phyloP scores from a whole-genome alignment of 2,113 vertebrate genomes.

The Tyrannus savana region DNA sequence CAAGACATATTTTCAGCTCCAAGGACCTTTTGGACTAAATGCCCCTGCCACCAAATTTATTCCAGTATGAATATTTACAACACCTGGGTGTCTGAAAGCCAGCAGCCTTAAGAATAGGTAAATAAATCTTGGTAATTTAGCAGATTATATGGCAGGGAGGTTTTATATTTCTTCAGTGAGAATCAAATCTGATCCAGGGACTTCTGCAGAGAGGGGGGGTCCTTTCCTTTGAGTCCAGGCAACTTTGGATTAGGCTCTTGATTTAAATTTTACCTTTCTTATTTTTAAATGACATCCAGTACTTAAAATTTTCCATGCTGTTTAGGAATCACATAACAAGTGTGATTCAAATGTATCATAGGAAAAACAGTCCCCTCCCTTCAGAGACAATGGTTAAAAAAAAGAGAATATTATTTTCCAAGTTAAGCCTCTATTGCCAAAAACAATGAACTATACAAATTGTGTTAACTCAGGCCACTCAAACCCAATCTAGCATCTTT shows the following conservation, averaged over 20 bases:
- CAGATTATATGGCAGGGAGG: not conserved
- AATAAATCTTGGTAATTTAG: not conserved
- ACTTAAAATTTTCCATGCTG: not conserved
- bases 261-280: not conserved
- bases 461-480: not conserved
- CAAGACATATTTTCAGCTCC: not conserved
- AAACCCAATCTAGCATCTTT: not conserved
- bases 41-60: not conserved
- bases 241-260: not conserved
- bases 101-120: not conserved
- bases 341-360: not conserved
- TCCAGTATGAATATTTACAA: not conserved
- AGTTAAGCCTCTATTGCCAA: rapidly evolving
- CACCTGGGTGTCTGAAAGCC: not conserved
- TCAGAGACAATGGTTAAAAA: not conserved
- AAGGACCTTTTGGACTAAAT: not conserved
- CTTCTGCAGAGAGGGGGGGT: not conserved
- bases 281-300: not conserved
- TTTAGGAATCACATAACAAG: not conserved
- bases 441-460: rapidly evolving
- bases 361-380: rapidly evolving
- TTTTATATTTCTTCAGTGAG: not conserved
- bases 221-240: not conserved
- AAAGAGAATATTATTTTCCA: not conserved
- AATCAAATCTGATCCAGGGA: not conserved